A percentile compares a stretch with the other conserved stretches of the same genome.
These are phyloP conservation scores for Melieria picta DNA, from an alignment of 2,888 invertebrate species.

Conservation along the genomic window DNA sequence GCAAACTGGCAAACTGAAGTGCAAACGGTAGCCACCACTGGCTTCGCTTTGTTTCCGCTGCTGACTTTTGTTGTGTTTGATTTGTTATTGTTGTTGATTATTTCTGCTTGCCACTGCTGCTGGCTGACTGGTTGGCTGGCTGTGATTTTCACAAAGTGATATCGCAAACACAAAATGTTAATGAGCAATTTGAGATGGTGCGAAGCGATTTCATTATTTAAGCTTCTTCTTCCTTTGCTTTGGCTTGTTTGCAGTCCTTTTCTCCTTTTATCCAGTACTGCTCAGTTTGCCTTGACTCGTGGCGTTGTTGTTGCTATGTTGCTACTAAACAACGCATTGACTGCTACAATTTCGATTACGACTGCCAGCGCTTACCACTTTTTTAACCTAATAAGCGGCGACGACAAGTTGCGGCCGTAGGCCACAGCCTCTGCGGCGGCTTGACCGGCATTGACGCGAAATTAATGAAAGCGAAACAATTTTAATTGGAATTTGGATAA, in stretches of 20 bases:
- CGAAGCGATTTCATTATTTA: conserved; percentile 64
- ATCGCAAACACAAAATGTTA: conserved; percentile 67
- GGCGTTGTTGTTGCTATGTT: too few relatives aligned
- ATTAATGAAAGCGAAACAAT: conserved; percentile 38
- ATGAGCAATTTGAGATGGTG: conserved; percentile 68
- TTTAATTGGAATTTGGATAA: conserved; percentile 42
- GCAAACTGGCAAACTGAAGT: conserved; percentile 1
- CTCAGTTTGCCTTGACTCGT: background rate
- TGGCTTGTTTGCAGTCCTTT: conserved; percentile 17
- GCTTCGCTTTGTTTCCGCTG: conserved; percentile 25
- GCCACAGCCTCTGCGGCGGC: background rate
- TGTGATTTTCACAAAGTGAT: conserved; percentile 66
- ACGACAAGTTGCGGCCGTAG: background rate
- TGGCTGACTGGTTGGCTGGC: background rate
- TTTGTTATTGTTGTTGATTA: conserved; percentile 6
- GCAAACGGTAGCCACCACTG: conserved; percentile 25
- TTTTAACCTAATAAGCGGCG: too few relatives aligned
- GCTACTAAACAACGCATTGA: too few relatives aligned
- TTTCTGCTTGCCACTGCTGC: conserved; percentile 11
- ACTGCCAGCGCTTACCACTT: too few relatives aligned
- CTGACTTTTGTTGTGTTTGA: conserved; percentile 13
- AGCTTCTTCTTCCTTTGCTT: conserved; percentile 29
- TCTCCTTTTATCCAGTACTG: conserved; percentile 30
- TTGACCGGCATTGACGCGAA: conserved; percentile 15
- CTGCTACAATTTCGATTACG: too few relatives aligned